Base-by-base conservation (phyloP, 2,797 vertebrate species). In the Lindbergichthys nudifrons region DNA sequence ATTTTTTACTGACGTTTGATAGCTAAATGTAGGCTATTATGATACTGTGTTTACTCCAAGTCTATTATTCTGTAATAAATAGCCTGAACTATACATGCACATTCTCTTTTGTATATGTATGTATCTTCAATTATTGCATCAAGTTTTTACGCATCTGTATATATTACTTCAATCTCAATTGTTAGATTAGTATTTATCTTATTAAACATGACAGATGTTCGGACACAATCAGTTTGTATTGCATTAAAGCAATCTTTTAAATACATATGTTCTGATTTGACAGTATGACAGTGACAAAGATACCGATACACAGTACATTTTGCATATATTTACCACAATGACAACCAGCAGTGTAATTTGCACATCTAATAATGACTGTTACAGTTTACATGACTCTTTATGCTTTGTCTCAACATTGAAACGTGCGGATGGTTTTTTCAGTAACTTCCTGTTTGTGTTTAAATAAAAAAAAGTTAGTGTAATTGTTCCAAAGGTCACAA, bases 181-280 rank as follows among this genome's bases (percentile, higher is more conserved):
- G 21, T 26, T 43, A 13, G 46, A 30, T 60, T 46, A 4, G 19
- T 30, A 43, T 54, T 16, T 23, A 26, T 42, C 61, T 50, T 39
- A 52, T 50, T 56, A 3, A 5, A 67, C 30, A n/a, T 53, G 10
- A 62, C 21, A 73, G 13, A 72, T 21, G n/a, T 10, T 43, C 4
- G 60, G 26, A 59, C 32, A 53, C 48, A 75, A 6, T 54, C 21
- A 19, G 26, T 21, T 67, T 58, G 57, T 57, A 52, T 57, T n/a
- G 59, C 26, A 70, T 67, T 59, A 5, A 46, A 70, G 43, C 19
- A 43, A 12, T 41, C 10, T 72, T 77, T 84, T 68, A 79, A 83
- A 76, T 68, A 68, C 8, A 77, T n/a, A 19, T 36, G 42, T 21
- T 65, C 2, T 32, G 5, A 56, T 47, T 47, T 16, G 64, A 45